Evolutionary conservation across 2,797 vertebrate species (phyloP).

Genomic region (Podargus strigoides): DNA sequence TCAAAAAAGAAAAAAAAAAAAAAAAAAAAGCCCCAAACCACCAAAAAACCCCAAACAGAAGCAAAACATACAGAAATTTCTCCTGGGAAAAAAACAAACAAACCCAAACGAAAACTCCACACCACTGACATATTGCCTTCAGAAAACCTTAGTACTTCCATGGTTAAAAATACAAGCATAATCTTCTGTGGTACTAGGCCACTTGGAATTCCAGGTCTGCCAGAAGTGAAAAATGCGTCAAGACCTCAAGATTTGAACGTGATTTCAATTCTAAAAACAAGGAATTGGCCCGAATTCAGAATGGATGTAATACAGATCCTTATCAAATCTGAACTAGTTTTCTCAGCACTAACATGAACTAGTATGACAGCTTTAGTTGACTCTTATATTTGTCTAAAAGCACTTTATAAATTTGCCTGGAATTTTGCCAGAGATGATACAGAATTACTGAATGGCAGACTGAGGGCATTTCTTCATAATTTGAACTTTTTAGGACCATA

Average conservation of each 20-base stretch:
- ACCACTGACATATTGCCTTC: background rate
- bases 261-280: conserved; percentile 3
- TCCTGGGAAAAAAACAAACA: no score
- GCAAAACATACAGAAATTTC: background rate
- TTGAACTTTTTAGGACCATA: background rate
- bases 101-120: background rate
- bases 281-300: background rate
- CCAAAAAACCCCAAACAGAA: background rate
- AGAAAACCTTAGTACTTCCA: background rate
- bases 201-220: background rate
- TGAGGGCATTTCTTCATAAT: background rate
- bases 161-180: background rate
- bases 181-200: background rate
- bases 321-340: background rate
- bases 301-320: background rate
- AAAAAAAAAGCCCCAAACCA: background rate
- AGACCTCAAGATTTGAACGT: background rate
- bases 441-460: background rate
- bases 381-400: background rate
- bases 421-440: background rate
- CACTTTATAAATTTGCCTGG: background rate
- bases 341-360: background rate
- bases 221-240: background rate
- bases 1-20: background rate
- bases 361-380: conserved; percentile 16